Conservation (phyloP, 2,113 vertebrate genomes). For the Athene cunicularia region DNA sequence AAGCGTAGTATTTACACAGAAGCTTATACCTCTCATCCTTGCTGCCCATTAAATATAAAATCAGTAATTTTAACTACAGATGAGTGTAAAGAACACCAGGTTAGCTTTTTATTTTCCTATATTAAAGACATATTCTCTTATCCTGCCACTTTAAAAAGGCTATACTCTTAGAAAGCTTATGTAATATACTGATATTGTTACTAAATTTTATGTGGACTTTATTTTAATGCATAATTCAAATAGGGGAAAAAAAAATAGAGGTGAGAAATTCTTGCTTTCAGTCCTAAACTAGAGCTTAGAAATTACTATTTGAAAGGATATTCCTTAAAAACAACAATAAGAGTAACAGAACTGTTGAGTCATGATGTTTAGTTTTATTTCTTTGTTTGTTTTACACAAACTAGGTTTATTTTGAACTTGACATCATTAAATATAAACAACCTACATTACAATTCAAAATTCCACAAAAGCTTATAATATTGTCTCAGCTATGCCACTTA, state of each 20-base stretch:
- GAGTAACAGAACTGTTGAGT: neutral
- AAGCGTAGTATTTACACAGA: neutral
- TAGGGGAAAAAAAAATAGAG: rapidly evolving
- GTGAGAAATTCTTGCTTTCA: neutral
- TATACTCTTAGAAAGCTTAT: neutral
- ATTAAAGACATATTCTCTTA: neutral
- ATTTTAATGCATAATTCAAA: neutral
- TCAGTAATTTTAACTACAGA: neutral
- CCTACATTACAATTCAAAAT: neutral
- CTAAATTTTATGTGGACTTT: neutral
- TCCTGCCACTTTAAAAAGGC: neutral
- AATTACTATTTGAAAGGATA: neutral
- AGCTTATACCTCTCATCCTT: neutral
- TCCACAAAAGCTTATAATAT: neutral
- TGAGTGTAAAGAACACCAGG: neutral
- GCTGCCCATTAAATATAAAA: neutral
- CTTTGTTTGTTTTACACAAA: neutral
- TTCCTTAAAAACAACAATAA: neutral
- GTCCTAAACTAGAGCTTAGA: neutral
- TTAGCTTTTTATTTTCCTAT: neutral
- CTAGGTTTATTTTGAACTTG: neutral
- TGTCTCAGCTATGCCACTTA: neutral
- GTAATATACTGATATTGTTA: neutral
- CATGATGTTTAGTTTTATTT: neutral
- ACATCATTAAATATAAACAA: neutral